Base-by-base conservation (phyloP, 1,140 invertebrate genomes). In the Nephotettix cincticeps region DNA sequence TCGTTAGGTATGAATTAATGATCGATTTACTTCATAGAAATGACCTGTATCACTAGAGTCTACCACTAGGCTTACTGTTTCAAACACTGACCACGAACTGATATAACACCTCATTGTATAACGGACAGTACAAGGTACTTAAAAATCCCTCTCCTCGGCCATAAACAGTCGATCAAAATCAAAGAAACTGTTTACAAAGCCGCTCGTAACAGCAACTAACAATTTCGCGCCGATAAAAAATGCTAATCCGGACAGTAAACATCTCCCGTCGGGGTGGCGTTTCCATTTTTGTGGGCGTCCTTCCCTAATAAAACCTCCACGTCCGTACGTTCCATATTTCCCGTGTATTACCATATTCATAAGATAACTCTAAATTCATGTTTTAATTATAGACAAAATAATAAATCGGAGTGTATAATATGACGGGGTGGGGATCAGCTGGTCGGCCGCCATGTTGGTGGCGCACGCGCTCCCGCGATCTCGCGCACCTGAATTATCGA, bases 331-430 rank as follows among this genome's bases (percentile, higher is more conserved):
- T 61, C 56, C 21, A 29, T 61, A 61, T 61, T 61, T 61, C 56
- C 56, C 28, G 25, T 1, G 56, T 2, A 67, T 67, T 67, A 67
- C 45, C 64, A 67, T 67, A 67, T 67, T 67, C 64, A 67, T 67
- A 67, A 67, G 64, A 43, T 43, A 40, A 67, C 30, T 67, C 64
- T 67, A 67, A 67, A 67, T 67, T 67, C 64, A 67, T 67, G 64
- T 67, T 67, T 67, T 67, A 67, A 67, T 67, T 67, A 67, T 67
- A 45, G 32, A 45, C 25, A 67, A 67, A 67, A 67, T 36, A 27
- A 67, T 45, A 67, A 67, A 67, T 67, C 19, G 32, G 32, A 23
- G 32, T 21, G 32, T 43, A 67, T 64, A 64, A 64, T 64, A 27
- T 64, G 61, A 64, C 61, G 30, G 19, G n/a, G 30, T 19, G 14